Evolutionary conservation across 2,888 invertebrate genomes (phyloP), one percentile per base, ranked within the genome.

Genomic region (Apocheima hispidaria): DNA sequence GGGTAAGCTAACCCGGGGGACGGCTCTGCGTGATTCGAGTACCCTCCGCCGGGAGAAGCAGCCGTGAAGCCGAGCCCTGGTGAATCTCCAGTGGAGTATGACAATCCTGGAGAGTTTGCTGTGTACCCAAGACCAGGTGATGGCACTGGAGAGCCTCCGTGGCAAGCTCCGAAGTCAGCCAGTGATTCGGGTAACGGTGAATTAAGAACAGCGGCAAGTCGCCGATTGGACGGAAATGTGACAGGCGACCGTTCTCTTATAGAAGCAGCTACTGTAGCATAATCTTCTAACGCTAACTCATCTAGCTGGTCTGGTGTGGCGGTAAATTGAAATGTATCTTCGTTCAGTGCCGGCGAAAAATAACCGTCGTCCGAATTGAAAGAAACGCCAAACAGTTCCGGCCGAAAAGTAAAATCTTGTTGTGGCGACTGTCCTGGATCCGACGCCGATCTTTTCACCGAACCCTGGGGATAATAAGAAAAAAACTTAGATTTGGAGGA

Each of bases 101-200:
- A 92, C 6, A 97, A 94, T 50, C 96, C 95, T 4, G 96, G 96
- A 18, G 92, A 92, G 72, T 86, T 88, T 0, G 87, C 89, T 6
- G 86, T 71, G 41, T 91, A 92, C 7, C 85, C 85, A n/a, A 92
- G 86, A 7, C 91, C 89, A 7, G 96, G 96, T 63, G 92, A 92
- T 4, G 86, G 84, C 2, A 90, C 88, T 4, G 91, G 90, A 16
- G 91, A 90, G 12, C 92, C 92, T 35, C 94, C 93, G 86, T 96
- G 96, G 82, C 96, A 96, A 63, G 97, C 96, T 75, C 96, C 96
- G 84, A 97, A 96, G 84, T 97, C 96, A 20, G 97, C 96, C 71
- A 96, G 84, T 61, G 96, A 96, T 87, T 97, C 96, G 2, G 96
- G 96, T 48, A 97, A 84, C 0, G 96, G 96, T 14, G 96, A 96